Percentiles rank a stretch among this genome's conserved stretches.
Conservation (phyloP, 2,888 invertebrate genomes). For the Hydropsyche betteni region DNA sequence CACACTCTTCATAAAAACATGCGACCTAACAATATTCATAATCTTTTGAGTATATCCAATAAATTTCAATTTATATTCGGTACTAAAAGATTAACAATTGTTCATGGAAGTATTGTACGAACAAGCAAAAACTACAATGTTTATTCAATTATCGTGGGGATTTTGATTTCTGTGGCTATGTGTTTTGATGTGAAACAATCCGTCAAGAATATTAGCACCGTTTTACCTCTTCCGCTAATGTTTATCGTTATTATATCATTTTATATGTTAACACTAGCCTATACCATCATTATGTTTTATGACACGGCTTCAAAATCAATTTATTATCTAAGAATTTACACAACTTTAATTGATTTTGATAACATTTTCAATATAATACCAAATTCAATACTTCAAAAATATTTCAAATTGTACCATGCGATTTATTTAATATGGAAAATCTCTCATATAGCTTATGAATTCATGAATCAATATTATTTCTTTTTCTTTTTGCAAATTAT, state of each 20-base stretch:
- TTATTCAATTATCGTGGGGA: not conserved
- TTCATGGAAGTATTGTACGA: not conserved
- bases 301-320: too few species aligned
- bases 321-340: not conserved
- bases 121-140: not conserved
- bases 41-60: too few species aligned
- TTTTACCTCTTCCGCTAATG: too few species aligned
- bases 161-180: not conserved
- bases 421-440: not conserved
- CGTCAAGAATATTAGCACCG: too few species aligned
- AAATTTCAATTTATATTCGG: constrained; percentile 4
- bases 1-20: too few species aligned
- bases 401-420: not conserved
- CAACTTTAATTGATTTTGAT: not conserved
- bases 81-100: not conserved
- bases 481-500: too few species aligned
- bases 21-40: too few species aligned
- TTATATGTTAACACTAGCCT: too few species aligned
- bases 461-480: too few species aligned
- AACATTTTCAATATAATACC: not conserved
- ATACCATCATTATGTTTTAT: too few species aligned
- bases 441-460: too few species aligned
- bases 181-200: not conserved
- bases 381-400: not conserved
- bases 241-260: too few species aligned